Evolutionary conservation across 2,888 invertebrate genomes (phyloP).

Genomic region (Phorcus lineatus): DNA sequence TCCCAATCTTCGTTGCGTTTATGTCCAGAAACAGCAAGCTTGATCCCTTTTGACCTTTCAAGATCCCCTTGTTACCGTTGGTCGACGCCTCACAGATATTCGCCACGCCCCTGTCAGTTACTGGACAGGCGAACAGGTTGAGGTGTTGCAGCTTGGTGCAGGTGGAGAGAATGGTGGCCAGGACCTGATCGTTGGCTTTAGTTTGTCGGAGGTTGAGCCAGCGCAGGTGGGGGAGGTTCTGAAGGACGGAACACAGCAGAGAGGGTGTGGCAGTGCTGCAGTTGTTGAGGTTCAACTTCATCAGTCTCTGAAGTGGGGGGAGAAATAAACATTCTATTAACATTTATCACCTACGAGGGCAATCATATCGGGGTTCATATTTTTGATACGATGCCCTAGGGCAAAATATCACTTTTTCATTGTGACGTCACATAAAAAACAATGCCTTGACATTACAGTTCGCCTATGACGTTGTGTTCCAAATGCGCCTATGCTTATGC

Average conservation of each 20-base stretch:
- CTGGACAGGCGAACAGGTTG: slow-evolving; percentile 41
- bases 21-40: slow-evolving; percentile 28
- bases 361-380: too few species aligned
- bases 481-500: too few species aligned
- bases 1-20: slow-evolving; percentile 32
- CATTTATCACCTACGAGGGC: too few species aligned
- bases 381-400: too few species aligned
- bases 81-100: slow-evolving; percentile 35
- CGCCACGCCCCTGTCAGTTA: slow-evolving; percentile 43
- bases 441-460: too few species aligned
- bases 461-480: too few species aligned
- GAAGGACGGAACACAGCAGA: slow-evolving; percentile 43
- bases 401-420: too few species aligned
- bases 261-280: slow-evolving; percentile 25
- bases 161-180: slow-evolving; percentile 39
- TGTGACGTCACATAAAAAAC: too few species aligned
- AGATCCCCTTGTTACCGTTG: slow-evolving; percentile 9
- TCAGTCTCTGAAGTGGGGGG: slow-evolving; percentile 52
- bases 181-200: slow-evolving; percentile 54
- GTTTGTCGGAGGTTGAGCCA: slow-evolving; percentile 48
- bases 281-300: slow-evolving; percentile 44
- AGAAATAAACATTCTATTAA: not conserved
- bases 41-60: not conserved
- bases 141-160: slow-evolving; percentile 36
- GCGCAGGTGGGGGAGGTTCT: slow-evolving; percentile 40